These are phyloP conservation scores for Lasioglossum zephyrum DNA, from an alignment of 2,888 invertebrate genomes.

Conservation along the genomic window DNA sequence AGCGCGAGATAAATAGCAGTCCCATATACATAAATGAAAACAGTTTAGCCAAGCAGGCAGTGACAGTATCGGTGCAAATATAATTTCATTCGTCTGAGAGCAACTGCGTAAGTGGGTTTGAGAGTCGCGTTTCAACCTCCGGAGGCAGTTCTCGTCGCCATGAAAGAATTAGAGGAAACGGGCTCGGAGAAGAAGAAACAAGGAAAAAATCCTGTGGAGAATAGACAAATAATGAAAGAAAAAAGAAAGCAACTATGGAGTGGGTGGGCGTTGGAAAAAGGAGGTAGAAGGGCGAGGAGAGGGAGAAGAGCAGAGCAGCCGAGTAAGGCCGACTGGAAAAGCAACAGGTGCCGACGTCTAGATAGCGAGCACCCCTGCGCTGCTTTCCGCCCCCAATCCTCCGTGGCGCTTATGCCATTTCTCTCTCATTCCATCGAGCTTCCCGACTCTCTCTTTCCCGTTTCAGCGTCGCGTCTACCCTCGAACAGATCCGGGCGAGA, in stretches of 20 bases:
- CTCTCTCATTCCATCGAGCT: conserved; percentile 36
- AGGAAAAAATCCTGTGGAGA: conserved; percentile 38
- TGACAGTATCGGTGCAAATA: conserved; percentile 19
- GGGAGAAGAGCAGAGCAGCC: conserved; percentile 34
- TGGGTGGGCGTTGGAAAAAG: not conserved
- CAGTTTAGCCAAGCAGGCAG: not conserved
- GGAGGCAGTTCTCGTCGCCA: conserved; percentile 27
- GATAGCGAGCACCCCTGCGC: conserved; percentile 74
- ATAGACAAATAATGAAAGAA: conserved; percentile 53
- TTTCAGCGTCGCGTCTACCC: conserved; percentile 62
- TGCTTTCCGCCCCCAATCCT: conserved; percentile 56
- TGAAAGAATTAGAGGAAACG: conserved; percentile 37
- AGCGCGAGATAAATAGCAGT: not conserved
- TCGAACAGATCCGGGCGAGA: conserved; percentile 79
- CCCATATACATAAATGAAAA: too few relatives aligned
- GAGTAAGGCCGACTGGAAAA: conserved; percentile 77
- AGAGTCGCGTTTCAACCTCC: conserved; percentile 65
- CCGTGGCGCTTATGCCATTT: conserved; percentile 55
- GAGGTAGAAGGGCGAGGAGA: conserved; percentile 24
- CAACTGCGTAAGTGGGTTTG: conserved; percentile 60
- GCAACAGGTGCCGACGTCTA: conserved; percentile 83
- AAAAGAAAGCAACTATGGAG: conserved; percentile 26
- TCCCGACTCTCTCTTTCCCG: conserved; percentile 30
- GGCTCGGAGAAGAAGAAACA: conserved; percentile 32
- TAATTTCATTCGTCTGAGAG: conserved; percentile 40